Evolutionary conservation across 2,888 invertebrate species (phyloP), one percentile per base, ranked within the genome.

Genomic region (Nymphalis urticae): DNA sequence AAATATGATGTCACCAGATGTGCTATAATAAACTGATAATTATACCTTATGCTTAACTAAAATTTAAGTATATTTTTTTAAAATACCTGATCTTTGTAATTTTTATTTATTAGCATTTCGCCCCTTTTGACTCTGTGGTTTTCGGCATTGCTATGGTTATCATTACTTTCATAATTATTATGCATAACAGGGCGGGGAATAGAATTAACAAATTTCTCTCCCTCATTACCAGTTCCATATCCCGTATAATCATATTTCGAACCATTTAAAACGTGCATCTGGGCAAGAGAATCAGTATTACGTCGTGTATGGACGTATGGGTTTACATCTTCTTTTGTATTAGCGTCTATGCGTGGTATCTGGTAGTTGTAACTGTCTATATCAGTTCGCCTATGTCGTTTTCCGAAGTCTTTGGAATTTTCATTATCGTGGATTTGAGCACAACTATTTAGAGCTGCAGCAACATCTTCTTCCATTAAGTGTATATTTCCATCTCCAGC

Each of bases 401-500:
- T 80, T 42, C 13, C 70, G 47, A 47, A 73, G 9, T 68, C 73
- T 64, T 77, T 80, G 24, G 70, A 17, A 56, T 65, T 64, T 17
- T 63, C 69, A 54, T 48, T 68, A 8, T 71, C 70, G 17, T 78
- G 75, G 8, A 75, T 72, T 32, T 68, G 27, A 76, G 77, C 17
- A 74, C 93, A 93, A 17, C 81, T 72, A 66, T 82, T 83, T 54
- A 93, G 73, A n/a, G 92, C 92, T 1, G 74, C 74, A 1, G 84
- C 82, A 24, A 93, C 81, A 74, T 93, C 92, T 66, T 90, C 85
- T 78, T 90, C 86, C 21, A 93, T 74, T n/a, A 93, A 73, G 48
- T 83, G 85, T 50, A 92, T 87, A 74, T 93, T 93, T 1, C 90
- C 90, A 50, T 90, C 88, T 6, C 88, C 85, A 1, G 86, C 75